Base-by-base conservation (phyloP, 2,113 vertebrate genomes). In the Mixornis gularis region DNA sequence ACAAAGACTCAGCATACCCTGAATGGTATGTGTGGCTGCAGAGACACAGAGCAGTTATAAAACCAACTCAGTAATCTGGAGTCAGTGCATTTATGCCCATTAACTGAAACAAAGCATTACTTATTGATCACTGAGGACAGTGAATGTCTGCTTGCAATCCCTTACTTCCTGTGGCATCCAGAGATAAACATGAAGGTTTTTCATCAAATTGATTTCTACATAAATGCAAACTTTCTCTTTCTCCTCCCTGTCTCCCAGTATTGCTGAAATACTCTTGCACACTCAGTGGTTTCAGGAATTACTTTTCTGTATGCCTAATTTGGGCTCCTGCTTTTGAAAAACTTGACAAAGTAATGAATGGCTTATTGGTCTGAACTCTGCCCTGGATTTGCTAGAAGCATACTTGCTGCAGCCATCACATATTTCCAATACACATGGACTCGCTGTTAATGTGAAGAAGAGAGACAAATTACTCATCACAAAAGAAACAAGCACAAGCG, bases 401-500 rank as follows among this genome's bases (percentile, higher is more conserved):
- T 44, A 51, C 20, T 92, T 91, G 22, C 21, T 69, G 74, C 66
- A 72, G 13, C 17, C 34, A 30, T 91, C 85, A 62, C 56, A 48
- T 82, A 74, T 95, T 93, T 94, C 74, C 71, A 77, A 19, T 79
- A 68, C 15, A 44, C 17, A 38, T 1, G 3, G 72, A 36, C 78
- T 76, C 3, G 0, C 63, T 84, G 55, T 59, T 90, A 66, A 64
- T 0, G 1, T 34, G 78, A 51, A 89, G 40, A 58, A 91, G 78
- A 48, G 34, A 91, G 27, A 79, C 26, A 24, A 79, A 91, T 91
- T 95, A 85, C 63, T 93, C 91, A 89, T 89, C 81, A 70, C 44
- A 85, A 59, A 85, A 91, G 87, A 91, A 95, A 94, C 60, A 83
- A 92, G 63, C n/a, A 73, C 59, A 87, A 94, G 68, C 66, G 40